Conservation (phyloP, 2,888 invertebrate genomes). For the Drosophila pegasa region DNA sequence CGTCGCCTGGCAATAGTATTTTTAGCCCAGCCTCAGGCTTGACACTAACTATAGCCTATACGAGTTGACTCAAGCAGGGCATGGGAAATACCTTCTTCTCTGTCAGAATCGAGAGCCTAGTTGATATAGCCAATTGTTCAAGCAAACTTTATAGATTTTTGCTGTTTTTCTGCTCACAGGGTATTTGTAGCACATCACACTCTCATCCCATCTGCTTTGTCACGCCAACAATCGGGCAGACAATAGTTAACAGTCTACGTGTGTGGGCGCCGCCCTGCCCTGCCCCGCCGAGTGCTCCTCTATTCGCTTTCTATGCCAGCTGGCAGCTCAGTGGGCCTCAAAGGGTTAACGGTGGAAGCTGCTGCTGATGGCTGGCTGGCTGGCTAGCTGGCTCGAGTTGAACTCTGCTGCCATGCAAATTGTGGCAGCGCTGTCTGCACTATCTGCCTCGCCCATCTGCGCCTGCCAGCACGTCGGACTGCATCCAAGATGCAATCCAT, state of each 20-base stretch:
- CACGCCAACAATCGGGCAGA: slow-evolving; percentile 39
- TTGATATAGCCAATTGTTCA: no score
- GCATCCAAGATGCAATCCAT: no score
- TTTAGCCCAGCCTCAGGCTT: not conserved
- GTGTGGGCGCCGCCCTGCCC: slow-evolving; percentile 30
- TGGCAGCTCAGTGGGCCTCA: slow-evolving; percentile 24
- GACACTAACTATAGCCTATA: not conserved
- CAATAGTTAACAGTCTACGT: slow-evolving; percentile 16
- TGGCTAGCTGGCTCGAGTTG: slow-evolving; percentile 7
- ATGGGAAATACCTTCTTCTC: no score
- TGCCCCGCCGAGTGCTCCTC: not conserved
- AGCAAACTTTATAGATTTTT: no score
- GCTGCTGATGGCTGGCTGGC: slow-evolving; percentile 4
- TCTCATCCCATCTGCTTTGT: slow-evolving; percentile 14
- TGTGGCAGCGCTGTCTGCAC: slow-evolving; percentile 31
- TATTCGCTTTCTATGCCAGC: not conserved
- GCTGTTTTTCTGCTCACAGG: not conserved
- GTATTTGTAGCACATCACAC: not conserved
- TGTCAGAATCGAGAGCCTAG: no score
- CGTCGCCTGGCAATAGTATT: slow-evolving; percentile 30
- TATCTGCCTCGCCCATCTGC: slow-evolving; percentile 62
- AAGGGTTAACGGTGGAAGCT: slow-evolving; percentile 41
- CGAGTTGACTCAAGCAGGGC: not conserved
- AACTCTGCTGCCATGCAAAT: slow-evolving; percentile 55
- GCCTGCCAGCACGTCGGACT: slow-evolving; percentile 54